phyloP scores from a whole-genome alignment of 2,888 invertebrate species.

The Pinctada fucata region DNA sequence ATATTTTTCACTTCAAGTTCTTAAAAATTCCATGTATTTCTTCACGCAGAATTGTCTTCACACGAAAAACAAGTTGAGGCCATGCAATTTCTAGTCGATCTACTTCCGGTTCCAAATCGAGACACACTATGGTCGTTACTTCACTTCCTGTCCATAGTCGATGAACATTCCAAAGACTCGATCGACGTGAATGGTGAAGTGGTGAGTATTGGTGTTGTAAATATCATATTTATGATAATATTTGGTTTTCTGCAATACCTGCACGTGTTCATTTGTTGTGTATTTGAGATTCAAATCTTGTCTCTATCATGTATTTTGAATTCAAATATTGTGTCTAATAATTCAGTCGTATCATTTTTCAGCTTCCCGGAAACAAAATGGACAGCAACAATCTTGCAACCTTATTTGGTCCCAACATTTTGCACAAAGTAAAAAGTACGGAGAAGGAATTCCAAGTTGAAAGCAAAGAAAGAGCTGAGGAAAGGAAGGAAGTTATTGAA shows the following conservation, averaged over 20 bases:
- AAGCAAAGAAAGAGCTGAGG: conserved; percentile 82
- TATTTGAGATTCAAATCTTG: no score
- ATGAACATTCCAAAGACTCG: conserved; percentile 84
- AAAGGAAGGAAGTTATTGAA: conserved; percentile 92
- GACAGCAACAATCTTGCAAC: conserved; percentile 94
- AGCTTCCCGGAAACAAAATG: conserved; percentile 93
- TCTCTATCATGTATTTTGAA: no score
- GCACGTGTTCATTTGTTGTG: no score
- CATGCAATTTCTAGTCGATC: conserved; percentile 88
- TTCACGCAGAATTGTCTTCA: conserved; percentile 54
- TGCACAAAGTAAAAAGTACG: conserved; percentile 81
- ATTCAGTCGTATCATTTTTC: conserved; percentile 42
- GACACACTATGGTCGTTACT: conserved; percentile 92
- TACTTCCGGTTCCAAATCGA: conserved; percentile 90
- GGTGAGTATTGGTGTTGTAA: conserved; percentile 57
- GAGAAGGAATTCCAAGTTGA: conserved; percentile 75
- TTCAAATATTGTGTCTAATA: no score
- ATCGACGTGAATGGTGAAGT: conserved; percentile 78
- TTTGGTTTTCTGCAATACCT: no score
- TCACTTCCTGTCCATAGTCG: conserved; percentile 88
- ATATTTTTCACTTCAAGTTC: no score
- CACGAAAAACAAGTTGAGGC: conserved; percentile 84
- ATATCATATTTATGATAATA: no score
- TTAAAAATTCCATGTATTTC: no score
- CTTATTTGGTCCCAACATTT: conserved; percentile 93